A percentile compares a stretch with the other conserved stretches of the same genome.
Conservation (phyloP, 2,113 vertebrate species). For the Mirounga angustirostris region DNA sequence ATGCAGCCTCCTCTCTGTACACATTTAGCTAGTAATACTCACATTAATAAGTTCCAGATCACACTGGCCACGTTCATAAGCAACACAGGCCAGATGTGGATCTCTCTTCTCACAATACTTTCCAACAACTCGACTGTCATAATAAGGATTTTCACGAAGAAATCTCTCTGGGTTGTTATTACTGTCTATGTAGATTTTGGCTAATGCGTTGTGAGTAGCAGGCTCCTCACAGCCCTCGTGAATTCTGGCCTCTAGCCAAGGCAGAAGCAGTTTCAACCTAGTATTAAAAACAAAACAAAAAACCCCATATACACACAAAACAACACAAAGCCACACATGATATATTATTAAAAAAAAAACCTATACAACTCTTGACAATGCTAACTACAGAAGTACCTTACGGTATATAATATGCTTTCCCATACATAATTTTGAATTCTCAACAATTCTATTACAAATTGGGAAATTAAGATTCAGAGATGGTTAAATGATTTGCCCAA, state of each 20-base stretch:
- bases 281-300: neutral
- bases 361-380: neutral
- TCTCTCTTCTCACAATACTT: slow-evolving; percentile 99
- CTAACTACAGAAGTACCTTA: neutral
- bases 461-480: slow-evolving; percentile 9
- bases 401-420: neutral
- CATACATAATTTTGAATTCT: slow-evolving; percentile 18
- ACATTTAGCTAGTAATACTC: slow-evolving; percentile 77
- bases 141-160: slow-evolving; percentile 97
- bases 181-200: slow-evolving; percentile 99
- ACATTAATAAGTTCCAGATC: slow-evolving; percentile 98
- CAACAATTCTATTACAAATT: slow-evolving; percentile 21
- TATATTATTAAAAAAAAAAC: neutral
- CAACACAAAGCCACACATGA: neutral
- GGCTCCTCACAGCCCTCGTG: slow-evolving; percentile 98
- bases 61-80: slow-evolving; percentile 98
- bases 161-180: slow-evolving; percentile 99
- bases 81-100: slow-evolving; percentile 97
- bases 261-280: slow-evolving; percentile 97
- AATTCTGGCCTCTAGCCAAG: slow-evolving; percentile 98
- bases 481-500: neutral
- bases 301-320: neutral
- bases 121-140: slow-evolving; percentile 98
- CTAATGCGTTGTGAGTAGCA: slow-evolving; percentile 97
- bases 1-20: neutral